phyloP scores from a whole-genome alignment of 2,113 vertebrate species.

The Pygoscelis antarcticus region DNA sequence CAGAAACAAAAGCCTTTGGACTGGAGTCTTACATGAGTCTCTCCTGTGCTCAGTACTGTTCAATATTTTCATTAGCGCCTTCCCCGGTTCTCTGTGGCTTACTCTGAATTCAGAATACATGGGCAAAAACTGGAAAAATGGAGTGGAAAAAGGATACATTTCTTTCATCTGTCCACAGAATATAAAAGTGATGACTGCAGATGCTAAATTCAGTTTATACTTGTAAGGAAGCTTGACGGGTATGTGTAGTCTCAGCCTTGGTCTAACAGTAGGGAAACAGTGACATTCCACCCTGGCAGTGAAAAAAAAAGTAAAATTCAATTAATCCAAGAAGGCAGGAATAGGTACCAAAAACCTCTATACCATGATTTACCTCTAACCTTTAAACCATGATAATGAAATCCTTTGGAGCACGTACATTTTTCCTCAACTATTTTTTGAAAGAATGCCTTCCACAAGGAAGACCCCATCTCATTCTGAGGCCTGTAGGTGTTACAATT shows the following conservation, averaged over 20 bases:
- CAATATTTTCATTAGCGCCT: background rate
- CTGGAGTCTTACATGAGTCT: background rate
- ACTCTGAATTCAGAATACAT: background rate
- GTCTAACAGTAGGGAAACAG: background rate
- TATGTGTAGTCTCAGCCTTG: background rate
- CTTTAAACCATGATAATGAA: background rate
- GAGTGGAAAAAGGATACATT: background rate
- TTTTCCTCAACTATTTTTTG: background rate
- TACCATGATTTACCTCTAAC: background rate
- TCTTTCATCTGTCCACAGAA: background rate
- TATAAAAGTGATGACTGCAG: background rate
- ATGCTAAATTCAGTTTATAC: background rate
- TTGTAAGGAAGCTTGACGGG: background rate
- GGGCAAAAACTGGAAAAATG: background rate
- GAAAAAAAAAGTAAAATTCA: background rate
- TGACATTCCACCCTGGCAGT: background rate
- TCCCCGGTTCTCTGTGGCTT: background rate
- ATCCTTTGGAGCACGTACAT: background rate
- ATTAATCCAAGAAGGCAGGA: background rate
- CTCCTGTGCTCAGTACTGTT: background rate
- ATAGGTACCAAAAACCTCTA: background rate
- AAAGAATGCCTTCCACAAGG: background rate
- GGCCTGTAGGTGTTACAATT: background rate
- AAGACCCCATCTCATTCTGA: background rate
- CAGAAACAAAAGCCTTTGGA: background rate